Base-by-base conservation (phyloP, 2,113 vertebrate species). In the Gymnarchus niloticus region DNA sequence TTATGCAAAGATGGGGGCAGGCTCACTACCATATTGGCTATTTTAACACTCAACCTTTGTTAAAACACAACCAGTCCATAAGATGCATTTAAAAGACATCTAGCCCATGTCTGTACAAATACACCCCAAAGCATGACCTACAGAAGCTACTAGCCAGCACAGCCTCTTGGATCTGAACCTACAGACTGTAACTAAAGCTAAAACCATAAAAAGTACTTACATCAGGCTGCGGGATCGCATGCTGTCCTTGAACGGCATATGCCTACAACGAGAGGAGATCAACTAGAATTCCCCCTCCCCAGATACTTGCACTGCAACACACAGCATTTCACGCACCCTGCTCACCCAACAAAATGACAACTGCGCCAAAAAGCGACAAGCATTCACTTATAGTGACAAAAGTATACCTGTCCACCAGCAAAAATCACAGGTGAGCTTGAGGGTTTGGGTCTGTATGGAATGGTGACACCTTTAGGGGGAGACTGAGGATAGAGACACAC, bases 151-250 rank as follows among this genome's bases (percentile, higher is more conserved):
- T 41, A 17, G 33, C 33, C 65, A 19, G 4, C 19, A 33, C 28
- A 17, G 33, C 65, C 65, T 73, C 65, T 73, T 6, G 28, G 28
- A 69, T 37, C 61, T 17, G n/a, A n/a, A n/a, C n/a, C n/a, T n/a
- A n/a, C n/a, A n/a, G n/a, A n/a, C n/a, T n/a, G 33, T 73, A 73
- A 41, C 12, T 6, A 52, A 54, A 81, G 49, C 76, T 80, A 21
- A 49, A 80, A 21, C 10, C 9, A 49, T 28, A 21, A n/a, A n/a
- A 23, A n/a, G n/a, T 12, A 78, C 97, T 99, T 97, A 99, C 98
- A 98, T 99, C 98, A 95, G 98, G 98, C 95, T 99, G 98, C 94
- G 98, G 98, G 95, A 99, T 99, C 93, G 98, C 97, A 94, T 99
- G 98, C 94, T 99, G 98, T 97, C 98, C 98, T 97, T 99, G 98